phyloP scores from a whole-genome alignment of 2,888 invertebrate genomes.

The Nomada fabriciana region DNA sequence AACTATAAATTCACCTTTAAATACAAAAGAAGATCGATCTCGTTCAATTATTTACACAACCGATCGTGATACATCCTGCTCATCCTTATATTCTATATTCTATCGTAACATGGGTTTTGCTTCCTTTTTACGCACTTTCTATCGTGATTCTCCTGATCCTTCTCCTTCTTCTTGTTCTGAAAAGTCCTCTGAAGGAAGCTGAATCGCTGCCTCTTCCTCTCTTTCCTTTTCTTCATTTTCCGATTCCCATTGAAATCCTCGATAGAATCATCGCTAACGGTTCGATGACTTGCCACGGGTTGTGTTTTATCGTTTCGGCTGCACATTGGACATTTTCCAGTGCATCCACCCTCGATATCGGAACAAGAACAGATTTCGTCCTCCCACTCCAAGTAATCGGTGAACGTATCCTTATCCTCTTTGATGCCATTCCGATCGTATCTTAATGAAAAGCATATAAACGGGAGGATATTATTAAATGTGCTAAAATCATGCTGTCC shows the following conservation, averaged over 20 bases:
- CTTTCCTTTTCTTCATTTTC: conserved; percentile 36
- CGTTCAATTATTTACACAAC: not conserved
- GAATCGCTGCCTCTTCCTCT: conserved; percentile 40
- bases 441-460: not conserved
- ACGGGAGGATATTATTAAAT: no score
- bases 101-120: conserved; percentile 38
- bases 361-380: conserved; percentile 41
- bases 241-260: conserved; percentile 1
- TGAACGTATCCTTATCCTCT: conserved; percentile 36
- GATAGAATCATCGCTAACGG: not conserved
- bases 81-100: conserved; percentile 8
- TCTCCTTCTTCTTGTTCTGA: conserved; percentile 54
- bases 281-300: conserved; percentile 15
- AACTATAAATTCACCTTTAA: not conserved
- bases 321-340: conserved; percentile 24
- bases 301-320: conserved; percentile 15
- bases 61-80: conserved; percentile 4
- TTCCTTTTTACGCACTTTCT: conserved; percentile 56
- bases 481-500: no score
- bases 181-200: conserved; percentile 36
- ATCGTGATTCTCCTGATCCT: conserved; percentile 54
- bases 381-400: conserved; percentile 30
- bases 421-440: not conserved
- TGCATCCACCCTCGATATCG: conserved; percentile 43
- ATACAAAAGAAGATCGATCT: not conserved